Conservation (phyloP, 2,113 vertebrate species). For the Rhegmatorhina hoffmannsi region DNA sequence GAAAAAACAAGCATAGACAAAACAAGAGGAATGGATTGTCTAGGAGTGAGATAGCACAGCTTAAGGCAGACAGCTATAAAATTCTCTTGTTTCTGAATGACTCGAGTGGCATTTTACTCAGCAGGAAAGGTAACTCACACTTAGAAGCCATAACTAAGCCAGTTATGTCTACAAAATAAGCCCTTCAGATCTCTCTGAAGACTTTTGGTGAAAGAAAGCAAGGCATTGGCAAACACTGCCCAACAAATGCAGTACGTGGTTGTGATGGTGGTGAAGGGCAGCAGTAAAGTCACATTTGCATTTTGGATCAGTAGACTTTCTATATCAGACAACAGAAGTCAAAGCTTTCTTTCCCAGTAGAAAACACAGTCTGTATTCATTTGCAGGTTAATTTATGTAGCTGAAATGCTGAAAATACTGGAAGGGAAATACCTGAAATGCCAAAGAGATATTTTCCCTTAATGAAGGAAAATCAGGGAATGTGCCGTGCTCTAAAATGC, state of each 20-base stretch:
- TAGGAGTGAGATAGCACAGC: slow-evolving; percentile 36
- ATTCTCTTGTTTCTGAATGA: slow-evolving; percentile 59
- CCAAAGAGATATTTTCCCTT: background rate
- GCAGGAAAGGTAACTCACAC: background rate
- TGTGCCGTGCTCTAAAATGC: background rate
- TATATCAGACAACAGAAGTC: background rate
- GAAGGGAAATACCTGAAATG: background rate
- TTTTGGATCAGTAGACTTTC: background rate
- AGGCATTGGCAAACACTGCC: background rate
- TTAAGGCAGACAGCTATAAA: slow-evolving; percentile 52
- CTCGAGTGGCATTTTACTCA: slow-evolving; percentile 1
- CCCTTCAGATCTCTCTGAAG: background rate
- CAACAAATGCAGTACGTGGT: background rate
- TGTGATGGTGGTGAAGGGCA: background rate
- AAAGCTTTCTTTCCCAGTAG: background rate
- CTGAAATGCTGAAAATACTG: background rate
- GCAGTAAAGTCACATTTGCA: background rate
- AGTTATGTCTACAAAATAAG: background rate
- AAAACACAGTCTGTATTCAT: background rate
- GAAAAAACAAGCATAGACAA: slow-evolving; percentile 30
- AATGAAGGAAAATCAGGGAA: background rate
- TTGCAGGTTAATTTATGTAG: background rate
- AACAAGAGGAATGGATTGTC: background rate
- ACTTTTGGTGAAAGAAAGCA: background rate
- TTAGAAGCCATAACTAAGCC: background rate